Conservation (phyloP, 2,797 vertebrate species). For the Holocentrus rufus region DNA sequence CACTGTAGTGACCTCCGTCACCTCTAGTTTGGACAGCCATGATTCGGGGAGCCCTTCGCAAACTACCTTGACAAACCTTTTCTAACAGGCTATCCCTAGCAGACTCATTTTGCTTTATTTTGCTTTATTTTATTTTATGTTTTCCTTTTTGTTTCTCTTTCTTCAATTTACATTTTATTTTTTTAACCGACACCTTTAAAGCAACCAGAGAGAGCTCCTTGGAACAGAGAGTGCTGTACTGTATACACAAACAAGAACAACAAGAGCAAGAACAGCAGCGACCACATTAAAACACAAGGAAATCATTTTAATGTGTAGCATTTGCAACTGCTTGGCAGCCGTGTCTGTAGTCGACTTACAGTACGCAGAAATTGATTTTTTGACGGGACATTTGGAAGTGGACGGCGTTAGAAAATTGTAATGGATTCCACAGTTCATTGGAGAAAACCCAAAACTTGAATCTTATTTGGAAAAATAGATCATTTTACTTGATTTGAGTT, state of each 20-base stretch:
- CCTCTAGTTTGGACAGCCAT: slow-evolving; percentile 99
- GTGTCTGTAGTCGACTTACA: slow-evolving; percentile 77
- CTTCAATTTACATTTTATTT: slow-evolving; percentile 71
- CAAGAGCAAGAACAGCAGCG: slow-evolving; percentile 73
- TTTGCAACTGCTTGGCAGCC: slow-evolving; percentile 90
- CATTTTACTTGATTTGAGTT: slow-evolving; percentile 69
- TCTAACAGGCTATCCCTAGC: slow-evolving; percentile 88
- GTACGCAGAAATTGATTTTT: slow-evolving; percentile 65
- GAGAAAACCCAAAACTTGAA: slow-evolving; percentile 58
- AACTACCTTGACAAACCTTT: slow-evolving; percentile 99
- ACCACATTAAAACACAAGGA: slow-evolving; percentile 73
- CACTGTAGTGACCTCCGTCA: slow-evolving; percentile 98
- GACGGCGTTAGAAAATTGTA: slow-evolving; percentile 63
- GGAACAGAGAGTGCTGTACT: slow-evolving; percentile 84
- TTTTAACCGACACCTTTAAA: slow-evolving; percentile 85
- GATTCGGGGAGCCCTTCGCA: slow-evolving; percentile 98
- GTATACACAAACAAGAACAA: slow-evolving; percentile 74
- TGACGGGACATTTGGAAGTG: slow-evolving; percentile 64
- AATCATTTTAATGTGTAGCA: slow-evolving; percentile 88
- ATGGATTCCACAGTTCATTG: slow-evolving; percentile 54
- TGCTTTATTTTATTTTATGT: slow-evolving; percentile 63
- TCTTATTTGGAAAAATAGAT: slow-evolving; percentile 64
- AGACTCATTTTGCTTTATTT: slow-evolving; percentile 73
- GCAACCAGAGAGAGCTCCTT: slow-evolving; percentile 85
- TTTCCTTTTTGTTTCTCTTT: slow-evolving; percentile 64